Evolutionary conservation across 1,140 invertebrate species (phyloP), one percentile per base, ranked within the genome.

Genomic region (Choristoneura fumiferana): DNA sequence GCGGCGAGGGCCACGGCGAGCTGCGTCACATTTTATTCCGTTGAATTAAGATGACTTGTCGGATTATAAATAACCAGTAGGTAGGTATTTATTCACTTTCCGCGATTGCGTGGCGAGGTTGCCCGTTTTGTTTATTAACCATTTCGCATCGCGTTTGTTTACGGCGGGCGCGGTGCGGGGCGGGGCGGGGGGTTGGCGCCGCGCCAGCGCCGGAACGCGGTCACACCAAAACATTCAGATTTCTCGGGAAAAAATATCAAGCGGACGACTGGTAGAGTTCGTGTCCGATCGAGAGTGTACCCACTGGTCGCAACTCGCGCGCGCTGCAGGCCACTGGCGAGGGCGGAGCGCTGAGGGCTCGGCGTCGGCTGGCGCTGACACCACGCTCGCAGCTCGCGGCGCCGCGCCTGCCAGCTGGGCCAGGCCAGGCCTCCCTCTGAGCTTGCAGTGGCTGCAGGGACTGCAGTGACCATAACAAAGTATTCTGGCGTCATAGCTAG

Each of bases 201-300:
- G 36, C 65, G 81, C 81, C 79, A 82, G 18, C 34, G 17, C 61
- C 63, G 71, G 63, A 79, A 71, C 73, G 76, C 79, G 73, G 76
- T 74, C 81, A 75, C 70, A 78, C 65, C 75, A 77, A 85, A 83
- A 85, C 82, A 82, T 67, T 69, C 65, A 43, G 69, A 73, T 76
- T 82, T 83, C 74, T 72, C 66, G 72, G 71, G 73, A 81, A 82
- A 81, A 81, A 79, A 75, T 74, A 76, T 65, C 57, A 58, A 57
- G 43, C 58, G 53, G 18, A 53, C 61, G 62, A 66, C 57, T 53
- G 22, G 34, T 45, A 36, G 37, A 40, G 39, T 43, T 59, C 62
- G 55, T 17, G 6, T 52, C 38, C 49, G 49, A 33, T 53, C 55
- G 33, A 55, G 33, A 29, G 10, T 43, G 34, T 12, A 40, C 37